Conservation (phyloP, 2,888 invertebrate genomes). For the Lysandra bellargus region DNA sequence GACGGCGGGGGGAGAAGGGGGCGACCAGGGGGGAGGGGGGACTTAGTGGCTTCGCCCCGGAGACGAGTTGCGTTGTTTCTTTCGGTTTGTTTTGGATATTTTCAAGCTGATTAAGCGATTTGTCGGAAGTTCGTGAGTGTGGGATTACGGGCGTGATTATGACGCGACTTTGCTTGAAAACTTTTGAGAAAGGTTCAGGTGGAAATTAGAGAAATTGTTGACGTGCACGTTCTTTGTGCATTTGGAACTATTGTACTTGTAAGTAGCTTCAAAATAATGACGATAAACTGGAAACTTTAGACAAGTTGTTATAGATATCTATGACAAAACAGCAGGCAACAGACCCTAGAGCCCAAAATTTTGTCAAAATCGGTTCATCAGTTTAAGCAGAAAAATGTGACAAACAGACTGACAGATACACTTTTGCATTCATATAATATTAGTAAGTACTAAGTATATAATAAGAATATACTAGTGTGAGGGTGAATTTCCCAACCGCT, state of each 20-base stretch:
- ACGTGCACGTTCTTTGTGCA: no score
- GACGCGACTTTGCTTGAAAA: neutral
- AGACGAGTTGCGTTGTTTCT: conserved; percentile 44
- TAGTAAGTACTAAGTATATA: no score
- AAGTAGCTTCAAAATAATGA: neutral
- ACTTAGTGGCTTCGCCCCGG: conserved; percentile 61
- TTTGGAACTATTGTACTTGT: no score
- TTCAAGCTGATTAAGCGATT: conserved; percentile 42
- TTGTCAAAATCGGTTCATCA: no score
- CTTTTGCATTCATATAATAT: no score
- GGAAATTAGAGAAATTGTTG: neutral
- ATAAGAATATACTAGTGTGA: no score
- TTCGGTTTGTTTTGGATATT: conserved; percentile 42
- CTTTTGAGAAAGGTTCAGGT: neutral
- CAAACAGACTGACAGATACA: no score
- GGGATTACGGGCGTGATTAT: conserved; percentile 21
- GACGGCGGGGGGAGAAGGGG: conserved; percentile 56
- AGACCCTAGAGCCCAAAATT: no score
- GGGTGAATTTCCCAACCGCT: no score
- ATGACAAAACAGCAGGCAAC: no score
- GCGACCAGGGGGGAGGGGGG: conserved; percentile 56
- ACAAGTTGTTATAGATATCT: neutral
- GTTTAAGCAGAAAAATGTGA: no score
- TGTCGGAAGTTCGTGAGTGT: conserved; percentile 33
- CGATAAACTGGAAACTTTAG: neutral